Evolutionary conservation across 2,888 invertebrate species (phyloP), one percentile per base, ranked within the genome.

Genomic region (Latheticus oryzae): DNA sequence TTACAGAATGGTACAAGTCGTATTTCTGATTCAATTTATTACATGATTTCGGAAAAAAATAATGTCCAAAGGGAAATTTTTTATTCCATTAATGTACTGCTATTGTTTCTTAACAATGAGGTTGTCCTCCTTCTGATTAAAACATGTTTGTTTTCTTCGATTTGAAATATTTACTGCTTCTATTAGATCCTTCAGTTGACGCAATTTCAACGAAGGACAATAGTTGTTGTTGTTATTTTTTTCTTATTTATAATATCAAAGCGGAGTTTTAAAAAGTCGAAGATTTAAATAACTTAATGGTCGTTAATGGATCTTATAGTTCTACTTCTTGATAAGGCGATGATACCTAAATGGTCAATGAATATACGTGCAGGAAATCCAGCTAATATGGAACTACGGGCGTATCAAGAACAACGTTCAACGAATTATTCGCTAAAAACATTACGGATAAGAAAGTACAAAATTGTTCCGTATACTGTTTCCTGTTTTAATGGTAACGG

Each of bases 361-460:
- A 56, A 51, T 54, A 47, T 40, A 60, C 51, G 52, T 64, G 48
- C 63, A 63, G 64, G 62, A 65, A 63, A 52, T 63, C 50, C 55
- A 55, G 56, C 61, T 56, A 58, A 50, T 53, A 52, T 54, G 48
- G 40, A 45, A 53, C 61, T 43, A 53, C 58, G 48, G 55, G 61
- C 58, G 61, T 62, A 58, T 55, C 58, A 59, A 63, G 54, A 47
- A 28, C 52, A 60, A 57, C 32, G 47, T 58, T 48, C 52, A 58
- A 47, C 51, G 54, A 58, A 58, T 58, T 59, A 53, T 60, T 60
- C 53, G 48, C 48, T 57, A 47, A 53, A 53, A 42, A 23, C 52
- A 53, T 59, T 35, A 30, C 54, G 54, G 43, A 54, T 45, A 45
- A 7, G 35, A 54, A 54, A 45, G 43, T 17, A 40, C 42, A 32